phyloP scores from a whole-genome alignment of 2,888 invertebrate species.

The Hipparchia sbordonii region DNA sequence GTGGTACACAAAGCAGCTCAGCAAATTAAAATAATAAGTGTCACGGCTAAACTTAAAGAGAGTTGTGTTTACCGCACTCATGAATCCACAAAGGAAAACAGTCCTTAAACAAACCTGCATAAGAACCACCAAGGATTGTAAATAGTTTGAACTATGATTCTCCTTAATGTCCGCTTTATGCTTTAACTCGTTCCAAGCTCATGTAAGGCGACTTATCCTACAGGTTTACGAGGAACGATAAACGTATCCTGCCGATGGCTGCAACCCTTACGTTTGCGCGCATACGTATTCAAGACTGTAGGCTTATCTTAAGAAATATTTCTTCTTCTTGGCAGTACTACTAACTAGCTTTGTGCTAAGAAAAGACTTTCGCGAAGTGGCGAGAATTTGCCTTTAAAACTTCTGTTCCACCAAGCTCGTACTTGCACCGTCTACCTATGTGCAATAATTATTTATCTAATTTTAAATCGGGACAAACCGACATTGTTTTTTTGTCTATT shows the following conservation, averaged over 20 bases:
- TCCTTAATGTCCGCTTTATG: slow-evolving; percentile 63
- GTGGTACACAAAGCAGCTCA: slow-evolving; percentile 51
- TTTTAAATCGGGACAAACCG: neutral
- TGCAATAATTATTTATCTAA: neutral
- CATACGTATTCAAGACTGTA: slow-evolving; percentile 44
- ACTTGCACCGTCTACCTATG: neutral
- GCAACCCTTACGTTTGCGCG: slow-evolving; percentile 43
- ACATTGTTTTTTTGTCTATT: neutral
- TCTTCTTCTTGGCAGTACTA: slow-evolving; percentile 24
- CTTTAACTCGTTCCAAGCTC: slow-evolving; percentile 62
- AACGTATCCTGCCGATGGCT: slow-evolving; percentile 59
- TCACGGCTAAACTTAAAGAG: slow-evolving; percentile 45
- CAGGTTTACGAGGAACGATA: slow-evolving; percentile 68
- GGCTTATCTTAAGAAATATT: slow-evolving; percentile 45
- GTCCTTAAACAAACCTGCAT: slow-evolving; percentile 21
- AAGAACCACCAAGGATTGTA: slow-evolving; percentile 29
- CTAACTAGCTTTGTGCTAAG: slow-evolving; percentile 1
- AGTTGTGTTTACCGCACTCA: slow-evolving; percentile 28
- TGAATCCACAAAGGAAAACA: slow-evolving; percentile 23
- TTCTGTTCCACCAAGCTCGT: neutral
- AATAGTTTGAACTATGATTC: slow-evolving; percentile 45
- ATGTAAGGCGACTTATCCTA: slow-evolving; percentile 66
- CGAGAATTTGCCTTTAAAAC: neutral
- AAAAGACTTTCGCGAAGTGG: slow-evolving; percentile 1
- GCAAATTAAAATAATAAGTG: slow-evolving; percentile 68